Conservation (phyloP, 37 sponge, comb jelly and placozoan species). For the Amphimedon queenslandica region DNA sequence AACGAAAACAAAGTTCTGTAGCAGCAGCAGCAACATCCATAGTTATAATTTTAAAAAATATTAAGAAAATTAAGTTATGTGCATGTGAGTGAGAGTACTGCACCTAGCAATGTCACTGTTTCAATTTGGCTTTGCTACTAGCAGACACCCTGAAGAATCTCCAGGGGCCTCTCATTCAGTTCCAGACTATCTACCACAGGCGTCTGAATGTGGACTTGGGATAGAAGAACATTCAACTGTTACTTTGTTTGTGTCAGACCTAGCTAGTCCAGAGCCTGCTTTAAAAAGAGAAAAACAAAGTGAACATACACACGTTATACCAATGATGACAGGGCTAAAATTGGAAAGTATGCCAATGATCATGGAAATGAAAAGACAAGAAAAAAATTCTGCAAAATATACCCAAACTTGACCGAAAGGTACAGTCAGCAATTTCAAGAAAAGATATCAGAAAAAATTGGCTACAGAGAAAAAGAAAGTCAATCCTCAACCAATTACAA, state of each 20-base stretch:
- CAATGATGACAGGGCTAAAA: slow-evolving; percentile 23
- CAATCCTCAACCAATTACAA: slow-evolving; percentile 32
- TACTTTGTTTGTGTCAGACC: neutral
- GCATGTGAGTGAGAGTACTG: neutral
- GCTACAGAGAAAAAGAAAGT: slow-evolving; percentile 13
- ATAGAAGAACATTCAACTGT: slow-evolving; percentile 4
- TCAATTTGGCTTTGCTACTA: slow-evolving; percentile 32
- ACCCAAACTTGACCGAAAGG: slow-evolving; percentile 43
- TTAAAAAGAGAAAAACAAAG: neutral
- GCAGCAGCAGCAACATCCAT: neutral
- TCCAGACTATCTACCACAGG: neutral
- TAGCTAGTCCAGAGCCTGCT: slow-evolving; percentile 17
- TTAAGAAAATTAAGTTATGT: neutral
- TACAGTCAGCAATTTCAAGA: slow-evolving; percentile 41
- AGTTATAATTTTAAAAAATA: no score
- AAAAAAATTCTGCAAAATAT: slow-evolving; percentile 17
- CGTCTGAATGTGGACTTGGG: slow-evolving; percentile 18
- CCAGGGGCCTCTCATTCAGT: neutral
- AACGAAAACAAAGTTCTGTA: neutral
- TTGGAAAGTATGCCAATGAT: slow-evolving; percentile 53
- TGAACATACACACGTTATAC: slow-evolving; percentile 21
- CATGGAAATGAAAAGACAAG: slow-evolving; percentile 61
- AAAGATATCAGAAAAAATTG: slow-evolving; percentile 16
- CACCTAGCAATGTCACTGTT: slow-evolving; percentile 36
- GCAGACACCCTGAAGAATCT: neutral